These are phyloP conservation scores for Hipposideros larvatus DNA, from an alignment of 2,797 vertebrate species.

Conservation along the genomic window DNA sequence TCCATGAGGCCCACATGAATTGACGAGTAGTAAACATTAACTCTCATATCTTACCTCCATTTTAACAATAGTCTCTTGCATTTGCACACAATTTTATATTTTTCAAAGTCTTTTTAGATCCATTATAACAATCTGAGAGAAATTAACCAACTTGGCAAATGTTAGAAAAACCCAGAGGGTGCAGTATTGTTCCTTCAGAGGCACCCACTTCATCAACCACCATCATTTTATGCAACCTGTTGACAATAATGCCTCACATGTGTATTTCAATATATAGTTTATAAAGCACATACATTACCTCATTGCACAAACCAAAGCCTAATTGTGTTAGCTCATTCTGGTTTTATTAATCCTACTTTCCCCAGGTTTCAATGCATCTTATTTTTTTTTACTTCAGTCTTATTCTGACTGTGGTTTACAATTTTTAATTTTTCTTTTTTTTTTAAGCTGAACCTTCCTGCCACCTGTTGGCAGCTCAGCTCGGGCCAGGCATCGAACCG, in stretches of 20 bases:
- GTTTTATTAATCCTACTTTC: not conserved
- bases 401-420: not conserved
- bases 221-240: not conserved
- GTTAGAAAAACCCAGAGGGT: not conserved
- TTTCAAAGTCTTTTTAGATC: slow-evolving; percentile 22
- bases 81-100: not conserved
- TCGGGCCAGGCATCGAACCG: too few species aligned
- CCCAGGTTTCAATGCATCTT: not conserved
- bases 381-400: not conserved
- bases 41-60: not conserved
- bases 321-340: not conserved
- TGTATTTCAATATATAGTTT: not conserved
- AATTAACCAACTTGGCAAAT: not conserved
- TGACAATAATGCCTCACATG: not conserved
- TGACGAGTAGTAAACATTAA: not conserved
- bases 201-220: not conserved
- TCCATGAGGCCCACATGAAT: not conserved
- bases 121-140: not conserved
- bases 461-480: too few species aligned
- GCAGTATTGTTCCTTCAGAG: not conserved
- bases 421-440: not conserved
- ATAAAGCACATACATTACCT: not conserved
- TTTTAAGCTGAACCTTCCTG: too few species aligned
- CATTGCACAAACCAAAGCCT: not conserved
- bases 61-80: slow-evolving; percentile 9